phyloP scores from a whole-genome alignment of 2,113 vertebrate species.

The Lanius collurio region DNA sequence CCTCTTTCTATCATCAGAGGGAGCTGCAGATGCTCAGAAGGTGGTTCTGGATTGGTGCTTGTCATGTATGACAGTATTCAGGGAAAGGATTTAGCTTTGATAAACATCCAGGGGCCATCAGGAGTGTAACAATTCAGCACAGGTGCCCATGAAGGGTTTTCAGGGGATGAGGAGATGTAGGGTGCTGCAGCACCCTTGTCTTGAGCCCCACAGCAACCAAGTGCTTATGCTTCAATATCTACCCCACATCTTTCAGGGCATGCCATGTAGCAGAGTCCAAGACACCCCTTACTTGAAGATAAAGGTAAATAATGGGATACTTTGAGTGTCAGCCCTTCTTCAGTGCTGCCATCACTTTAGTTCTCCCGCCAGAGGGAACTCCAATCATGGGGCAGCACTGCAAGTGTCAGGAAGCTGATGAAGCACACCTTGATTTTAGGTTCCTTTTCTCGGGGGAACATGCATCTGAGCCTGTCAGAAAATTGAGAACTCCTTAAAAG shows the following conservation, averaged over 20 bases:
- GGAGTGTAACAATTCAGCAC: neutral
- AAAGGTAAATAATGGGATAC: neutral
- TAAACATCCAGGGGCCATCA: neutral
- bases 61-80: neutral
- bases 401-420: neutral
- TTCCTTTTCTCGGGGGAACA: neutral
- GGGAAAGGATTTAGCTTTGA: neutral
- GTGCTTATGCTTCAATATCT: neutral
- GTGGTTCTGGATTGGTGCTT: neutral
- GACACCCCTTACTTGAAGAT: neutral
- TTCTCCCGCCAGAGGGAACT: neutral
- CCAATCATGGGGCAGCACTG: neutral
- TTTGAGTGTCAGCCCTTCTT: neutral
- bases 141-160: accelerated
- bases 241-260: neutral
- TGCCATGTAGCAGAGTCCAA: neutral
- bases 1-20: neutral
- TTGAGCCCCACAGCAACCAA: neutral
- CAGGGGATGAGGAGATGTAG: neutral
- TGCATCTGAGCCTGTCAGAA: neutral
- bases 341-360: neutral
- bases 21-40: neutral
- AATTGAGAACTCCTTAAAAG: neutral
- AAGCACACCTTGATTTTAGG: neutral
- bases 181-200: neutral